phyloP scores from a whole-genome alignment of 2,113 vertebrate genomes.

The Dasyprocta punctata region DNA sequence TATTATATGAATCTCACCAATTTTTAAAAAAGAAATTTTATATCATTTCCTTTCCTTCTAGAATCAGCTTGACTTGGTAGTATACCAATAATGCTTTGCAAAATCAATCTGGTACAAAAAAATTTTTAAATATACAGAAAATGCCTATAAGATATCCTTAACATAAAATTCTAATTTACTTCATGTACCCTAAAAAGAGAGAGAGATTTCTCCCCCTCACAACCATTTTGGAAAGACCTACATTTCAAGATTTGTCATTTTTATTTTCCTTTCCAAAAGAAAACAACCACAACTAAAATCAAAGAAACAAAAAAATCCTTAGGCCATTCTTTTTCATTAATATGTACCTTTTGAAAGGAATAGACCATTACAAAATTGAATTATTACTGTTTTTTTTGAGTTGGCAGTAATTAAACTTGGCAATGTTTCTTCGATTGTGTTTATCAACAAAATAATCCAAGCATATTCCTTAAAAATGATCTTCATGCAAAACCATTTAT shows the following conservation, averaged over 20 bases:
- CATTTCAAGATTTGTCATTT: slow-evolving; percentile 1
- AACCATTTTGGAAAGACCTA: background rate
- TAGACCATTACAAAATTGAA: background rate
- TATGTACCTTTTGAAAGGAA: background rate
- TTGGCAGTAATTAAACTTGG: no score
- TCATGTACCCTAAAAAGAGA: background rate
- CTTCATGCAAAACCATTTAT: background rate
- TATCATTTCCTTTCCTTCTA: slow-evolving; percentile 21
- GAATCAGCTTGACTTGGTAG: background rate
- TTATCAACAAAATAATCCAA: background rate
- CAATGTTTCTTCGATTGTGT: background rate
- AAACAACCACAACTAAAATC: background rate
- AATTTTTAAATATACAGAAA: background rate
- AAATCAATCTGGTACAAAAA: slow-evolving; percentile 1
- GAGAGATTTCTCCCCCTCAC: background rate
- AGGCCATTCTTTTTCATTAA: background rate
- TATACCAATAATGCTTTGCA: background rate
- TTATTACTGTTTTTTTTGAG: background rate
- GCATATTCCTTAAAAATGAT: background rate
- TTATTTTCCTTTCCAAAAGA: background rate
- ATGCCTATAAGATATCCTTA: background rate
- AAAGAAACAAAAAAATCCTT: background rate
- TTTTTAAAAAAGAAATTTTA: no score
- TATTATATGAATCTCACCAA: background rate
- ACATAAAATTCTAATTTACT: background rate